Percentiles rank a stretch among this genome's conserved stretches.
Evolutionary conservation across 2,797 vertebrate genomes (phyloP).

Genomic region (Craterocephalus amniculus): DNA sequence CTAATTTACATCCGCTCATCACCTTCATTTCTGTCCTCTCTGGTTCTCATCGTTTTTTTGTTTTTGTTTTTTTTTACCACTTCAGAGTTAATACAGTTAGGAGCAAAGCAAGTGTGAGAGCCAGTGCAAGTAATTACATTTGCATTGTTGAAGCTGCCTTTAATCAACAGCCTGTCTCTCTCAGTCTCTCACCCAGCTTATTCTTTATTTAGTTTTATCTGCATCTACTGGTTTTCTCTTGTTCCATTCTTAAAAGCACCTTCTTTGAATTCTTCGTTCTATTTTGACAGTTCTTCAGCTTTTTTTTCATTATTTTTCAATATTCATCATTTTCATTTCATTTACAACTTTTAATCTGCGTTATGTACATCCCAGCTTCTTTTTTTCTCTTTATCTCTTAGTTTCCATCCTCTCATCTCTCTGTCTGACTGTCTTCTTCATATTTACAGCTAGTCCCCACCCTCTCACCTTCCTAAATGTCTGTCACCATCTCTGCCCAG

Average conservation of each 20-base stretch:
- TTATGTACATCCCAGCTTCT: neutral
- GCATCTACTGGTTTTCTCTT: neutral
- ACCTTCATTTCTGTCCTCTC: conserved; percentile 7
- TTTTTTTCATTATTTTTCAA: too few relatives aligned
- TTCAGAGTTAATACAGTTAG: conserved; percentile 67
- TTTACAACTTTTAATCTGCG: neutral
- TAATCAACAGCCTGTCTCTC: conserved; percentile 70
- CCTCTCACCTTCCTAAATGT: neutral
- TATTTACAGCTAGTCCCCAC: conserved; percentile 4
- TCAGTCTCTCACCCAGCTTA: conserved; percentile 23
- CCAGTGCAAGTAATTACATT: conserved; percentile 80
- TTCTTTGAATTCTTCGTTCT: neutral
- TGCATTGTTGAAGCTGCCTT: conserved; percentile 82
- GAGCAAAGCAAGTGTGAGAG: conserved; percentile 67
- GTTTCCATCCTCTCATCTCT: neutral
- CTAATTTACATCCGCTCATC: conserved; percentile 18
- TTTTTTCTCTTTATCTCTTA: neutral
- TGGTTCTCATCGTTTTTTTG: conserved; percentile 15
- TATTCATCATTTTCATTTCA: too few relatives aligned
- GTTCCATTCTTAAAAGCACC: neutral
- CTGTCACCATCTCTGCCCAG: neutral
- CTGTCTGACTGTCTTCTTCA: neutral
- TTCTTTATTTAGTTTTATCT: conserved; percentile 4
- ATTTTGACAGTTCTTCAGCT: neutral
- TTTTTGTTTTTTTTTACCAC: conserved; percentile 37